These are phyloP conservation scores for Polydrusus cervinus DNA, from an alignment of 2,888 invertebrate genomes.

Conservation along the genomic window DNA sequence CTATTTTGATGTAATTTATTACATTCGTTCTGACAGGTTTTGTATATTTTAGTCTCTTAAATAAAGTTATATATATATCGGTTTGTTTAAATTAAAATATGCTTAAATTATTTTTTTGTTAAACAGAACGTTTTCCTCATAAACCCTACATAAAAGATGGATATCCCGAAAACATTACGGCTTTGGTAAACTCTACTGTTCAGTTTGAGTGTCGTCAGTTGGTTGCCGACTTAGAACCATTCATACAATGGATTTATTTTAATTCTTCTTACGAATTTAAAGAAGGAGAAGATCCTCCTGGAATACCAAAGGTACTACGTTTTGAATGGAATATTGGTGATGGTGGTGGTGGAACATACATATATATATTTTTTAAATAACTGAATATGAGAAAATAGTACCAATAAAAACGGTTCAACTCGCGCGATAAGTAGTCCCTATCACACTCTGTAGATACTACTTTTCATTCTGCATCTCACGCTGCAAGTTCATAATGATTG, in stretches of 20 bases:
- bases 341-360: slow-evolving; percentile 53
- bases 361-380: background rate
- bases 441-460: too few relatives aligned
- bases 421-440: too few relatives aligned
- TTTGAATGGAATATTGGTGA: slow-evolving; percentile 39
- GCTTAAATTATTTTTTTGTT: slow-evolving; percentile 56
- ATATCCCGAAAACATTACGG: slow-evolving; percentile 88
- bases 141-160: slow-evolving; percentile 89
- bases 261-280: slow-evolving; percentile 59
- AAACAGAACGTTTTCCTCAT: slow-evolving; percentile 86
- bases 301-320: slow-evolving; percentile 69
- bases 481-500: too few relatives aligned
- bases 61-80: too few relatives aligned
- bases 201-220: slow-evolving; percentile 85
- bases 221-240: slow-evolving; percentile 87
- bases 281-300: slow-evolving; percentile 66
- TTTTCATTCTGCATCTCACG: too few relatives aligned
- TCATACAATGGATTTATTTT: slow-evolving; percentile 84
- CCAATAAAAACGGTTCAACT: too few relatives aligned
- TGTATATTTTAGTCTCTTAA: too few relatives aligned
- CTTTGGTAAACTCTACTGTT: slow-evolving; percentile 81
- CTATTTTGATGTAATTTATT: too few relatives aligned
- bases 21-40: too few relatives aligned
- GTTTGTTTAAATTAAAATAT: too few relatives aligned
- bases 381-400: too few relatives aligned